A percentile compares a stretch with the other conserved stretches of the same genome.
phyloP scores from a whole-genome alignment of 1,140 invertebrate species.

The Coenobita brevimanus region DNA sequence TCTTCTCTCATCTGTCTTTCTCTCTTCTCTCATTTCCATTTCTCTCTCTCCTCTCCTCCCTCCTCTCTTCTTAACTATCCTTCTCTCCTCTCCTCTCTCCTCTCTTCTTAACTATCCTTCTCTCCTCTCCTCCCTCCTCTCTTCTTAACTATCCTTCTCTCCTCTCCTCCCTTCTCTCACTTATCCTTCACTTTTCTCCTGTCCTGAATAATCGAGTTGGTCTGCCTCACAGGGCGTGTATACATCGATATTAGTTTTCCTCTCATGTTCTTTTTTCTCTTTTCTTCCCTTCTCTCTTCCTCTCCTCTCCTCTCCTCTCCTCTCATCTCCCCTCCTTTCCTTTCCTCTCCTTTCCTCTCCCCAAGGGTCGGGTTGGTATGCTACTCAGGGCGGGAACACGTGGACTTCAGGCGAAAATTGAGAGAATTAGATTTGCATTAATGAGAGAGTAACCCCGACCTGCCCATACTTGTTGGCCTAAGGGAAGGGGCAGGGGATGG shows the following conservation, averaged over 20 bases:
- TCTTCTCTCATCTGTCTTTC: no score
- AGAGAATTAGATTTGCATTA: conserved; percentile 34
- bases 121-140: background rate
- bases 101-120: background rate
- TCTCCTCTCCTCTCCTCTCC: background rate
- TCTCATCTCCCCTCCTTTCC: background rate
- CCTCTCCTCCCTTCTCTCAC: background rate
- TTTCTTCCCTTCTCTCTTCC: background rate
- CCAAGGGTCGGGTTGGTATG: background rate
- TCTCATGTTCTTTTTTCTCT: background rate
- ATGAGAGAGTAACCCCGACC: background rate
- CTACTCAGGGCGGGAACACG: background rate
- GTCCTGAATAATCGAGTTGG: no score
- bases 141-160: background rate
- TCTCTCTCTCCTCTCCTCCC: no score
- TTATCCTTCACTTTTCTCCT: background rate
- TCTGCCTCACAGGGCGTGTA: background rate
- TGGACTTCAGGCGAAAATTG: conserved; percentile 21
- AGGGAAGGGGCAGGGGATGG: background rate
- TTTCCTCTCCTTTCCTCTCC: background rate
- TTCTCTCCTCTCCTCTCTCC: background rate
- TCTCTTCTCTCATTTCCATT: no score
- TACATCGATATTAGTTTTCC: background rate
- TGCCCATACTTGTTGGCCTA: background rate
- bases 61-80: no score